phyloP scores from a whole-genome alignment of 1,140 invertebrate genomes.

The Camponotus pennsylvanicus region DNA sequence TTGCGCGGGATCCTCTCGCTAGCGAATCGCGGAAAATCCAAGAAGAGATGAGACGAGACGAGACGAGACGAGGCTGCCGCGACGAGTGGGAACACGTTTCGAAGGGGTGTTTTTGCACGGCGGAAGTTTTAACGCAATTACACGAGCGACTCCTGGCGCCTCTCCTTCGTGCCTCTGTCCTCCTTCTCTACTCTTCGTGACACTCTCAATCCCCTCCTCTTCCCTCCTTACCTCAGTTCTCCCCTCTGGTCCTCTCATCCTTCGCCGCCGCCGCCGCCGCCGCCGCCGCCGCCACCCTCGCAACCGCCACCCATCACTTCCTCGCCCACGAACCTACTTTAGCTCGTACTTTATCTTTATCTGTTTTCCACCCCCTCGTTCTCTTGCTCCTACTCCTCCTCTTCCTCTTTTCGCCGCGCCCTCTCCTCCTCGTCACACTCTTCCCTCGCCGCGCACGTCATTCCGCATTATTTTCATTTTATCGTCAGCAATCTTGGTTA shows the following conservation, averaged over 20 bases:
- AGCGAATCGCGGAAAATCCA: conserved; percentile 38
- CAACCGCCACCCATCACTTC: conserved; percentile 69
- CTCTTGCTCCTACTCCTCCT: neutral
- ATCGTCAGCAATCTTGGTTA: conserved; percentile 86
- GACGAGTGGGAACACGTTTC: conserved; percentile 68
- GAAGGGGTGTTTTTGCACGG: conserved; percentile 77
- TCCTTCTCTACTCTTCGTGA: conserved; percentile 27
- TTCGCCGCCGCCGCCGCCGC: conserved; percentile 4
- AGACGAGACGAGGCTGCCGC: conserved; percentile 2
- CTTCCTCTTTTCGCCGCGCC: conserved; percentile 56
- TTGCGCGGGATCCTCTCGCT: conserved; percentile 22
- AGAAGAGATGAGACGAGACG: conserved; percentile 22
- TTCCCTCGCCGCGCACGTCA: conserved; percentile 79
- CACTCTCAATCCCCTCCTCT: conserved; percentile 36
- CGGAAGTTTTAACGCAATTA: conserved; percentile 82
- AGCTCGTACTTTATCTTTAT: conserved; percentile 76
- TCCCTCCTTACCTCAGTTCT: conserved; percentile 48
- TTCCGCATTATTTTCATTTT: conserved; percentile 86
- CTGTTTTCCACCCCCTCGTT: conserved; percentile 64
- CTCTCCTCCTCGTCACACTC: conserved; percentile 31
- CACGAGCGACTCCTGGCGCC: conserved; percentile 79
- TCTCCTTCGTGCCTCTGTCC: conserved; percentile 48
- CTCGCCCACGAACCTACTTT: conserved; percentile 74
- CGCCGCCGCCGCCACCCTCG: conserved; percentile 47
- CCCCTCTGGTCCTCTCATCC: conserved; percentile 60